These are phyloP conservation scores for Ibycter americanus DNA, from an alignment of 2,797 vertebrate species.

Conservation along the genomic window DNA sequence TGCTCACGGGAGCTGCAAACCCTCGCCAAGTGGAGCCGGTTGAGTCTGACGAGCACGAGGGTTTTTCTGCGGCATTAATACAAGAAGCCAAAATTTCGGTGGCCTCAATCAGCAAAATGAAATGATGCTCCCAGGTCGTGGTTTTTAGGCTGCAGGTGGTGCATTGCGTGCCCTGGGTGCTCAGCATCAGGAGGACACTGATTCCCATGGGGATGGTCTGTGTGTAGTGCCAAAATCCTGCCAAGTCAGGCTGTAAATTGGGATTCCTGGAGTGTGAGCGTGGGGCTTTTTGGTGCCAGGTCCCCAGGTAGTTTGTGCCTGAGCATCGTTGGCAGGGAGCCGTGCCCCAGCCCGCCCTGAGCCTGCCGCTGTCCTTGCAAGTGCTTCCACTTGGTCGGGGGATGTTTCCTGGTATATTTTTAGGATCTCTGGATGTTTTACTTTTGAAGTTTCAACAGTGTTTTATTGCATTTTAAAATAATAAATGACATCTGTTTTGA, in stretches of 20 bases:
- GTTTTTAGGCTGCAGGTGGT: not conserved
- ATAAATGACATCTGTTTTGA: not conserved
- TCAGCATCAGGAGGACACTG: rapidly evolving
- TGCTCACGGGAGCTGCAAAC: not conserved
- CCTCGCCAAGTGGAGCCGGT: not conserved
- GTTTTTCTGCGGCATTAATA: rapidly evolving
- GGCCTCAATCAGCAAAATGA: not conserved
- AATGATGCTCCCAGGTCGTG: not conserved
- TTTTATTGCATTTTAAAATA: not conserved
- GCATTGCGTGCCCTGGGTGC: not conserved
- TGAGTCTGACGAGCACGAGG: not conserved
- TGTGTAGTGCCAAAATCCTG: rapidly evolving
- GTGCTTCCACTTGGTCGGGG: not conserved
- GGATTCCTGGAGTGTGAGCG: not conserved
- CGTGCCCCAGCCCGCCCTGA: not conserved
- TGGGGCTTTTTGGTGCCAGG: not conserved
- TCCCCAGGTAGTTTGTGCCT: not conserved
- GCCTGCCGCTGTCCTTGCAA: rapidly evolving
- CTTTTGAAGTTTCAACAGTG: not conserved
- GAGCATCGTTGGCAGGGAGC: not conserved
- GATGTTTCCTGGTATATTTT: rapidly evolving
- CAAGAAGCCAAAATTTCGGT: too few species aligned
- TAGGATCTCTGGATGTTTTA: not conserved
- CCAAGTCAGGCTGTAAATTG: not conserved
- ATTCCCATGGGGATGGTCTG: rapidly evolving